Conservation (phyloP, 2,113 vertebrate species). For the Lepisosteus oculatus region DNA sequence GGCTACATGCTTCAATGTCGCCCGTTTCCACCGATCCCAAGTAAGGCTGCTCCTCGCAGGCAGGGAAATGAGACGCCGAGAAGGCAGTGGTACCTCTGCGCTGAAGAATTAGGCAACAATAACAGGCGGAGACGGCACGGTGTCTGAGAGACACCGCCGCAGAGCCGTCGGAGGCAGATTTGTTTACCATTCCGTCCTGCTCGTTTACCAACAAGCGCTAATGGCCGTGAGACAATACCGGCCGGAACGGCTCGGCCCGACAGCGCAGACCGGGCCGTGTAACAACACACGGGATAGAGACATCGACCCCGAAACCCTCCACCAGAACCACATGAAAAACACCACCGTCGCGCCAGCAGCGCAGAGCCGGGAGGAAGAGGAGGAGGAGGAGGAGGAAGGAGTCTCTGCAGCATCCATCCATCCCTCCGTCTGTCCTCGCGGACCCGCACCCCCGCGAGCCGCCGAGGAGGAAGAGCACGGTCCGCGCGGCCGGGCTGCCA, state of each 20-base stretch:
- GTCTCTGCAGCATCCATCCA: slow-evolving; percentile 16
- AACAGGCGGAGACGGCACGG: slow-evolving; percentile 1
- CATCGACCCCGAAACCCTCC: no score
- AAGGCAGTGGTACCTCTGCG: no score
- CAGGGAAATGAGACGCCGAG: no score
- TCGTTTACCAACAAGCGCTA: neutral
- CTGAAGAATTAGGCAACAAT: neutral
- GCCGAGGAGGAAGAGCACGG: neutral
- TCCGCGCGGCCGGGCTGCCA: neutral
- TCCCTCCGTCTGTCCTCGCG: no score
- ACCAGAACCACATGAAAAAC: no score
- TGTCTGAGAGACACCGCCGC: neutral
- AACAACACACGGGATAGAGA: slow-evolving; percentile 1
- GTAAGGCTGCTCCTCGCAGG: no score
- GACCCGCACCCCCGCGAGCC: no score
- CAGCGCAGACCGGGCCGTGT: slow-evolving; percentile 9
- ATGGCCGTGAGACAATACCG: no score
- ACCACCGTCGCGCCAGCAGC: neutral
- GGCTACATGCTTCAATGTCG: no score
- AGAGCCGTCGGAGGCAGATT: neutral
- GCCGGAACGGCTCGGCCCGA: neutral
- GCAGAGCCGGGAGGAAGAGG: neutral
- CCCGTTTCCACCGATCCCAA: no score
- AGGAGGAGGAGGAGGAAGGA: neutral
- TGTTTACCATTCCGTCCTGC: neutral